Evolutionary conservation across 2,113 vertebrate species (phyloP), one percentile per base, ranked within the genome.

Genomic region (Pristiophorus japonicus): DNA sequence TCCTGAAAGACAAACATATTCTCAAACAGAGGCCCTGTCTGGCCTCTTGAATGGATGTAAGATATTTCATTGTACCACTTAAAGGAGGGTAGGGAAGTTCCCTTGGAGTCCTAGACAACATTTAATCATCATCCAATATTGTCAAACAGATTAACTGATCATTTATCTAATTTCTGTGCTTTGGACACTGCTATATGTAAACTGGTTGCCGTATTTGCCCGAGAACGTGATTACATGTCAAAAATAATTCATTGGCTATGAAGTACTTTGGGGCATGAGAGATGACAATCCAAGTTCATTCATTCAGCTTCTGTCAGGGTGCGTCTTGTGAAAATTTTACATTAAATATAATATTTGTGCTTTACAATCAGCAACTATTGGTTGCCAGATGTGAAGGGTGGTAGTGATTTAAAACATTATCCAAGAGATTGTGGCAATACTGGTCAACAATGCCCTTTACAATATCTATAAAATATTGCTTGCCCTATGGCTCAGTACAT

Each of bases 381-480:
- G 51, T 51, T 51, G 51, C 51, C 27, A 4, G 10, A 11, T 12
- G 30, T n/a, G 30, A n/a, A 1, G 51, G 18, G 22, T 87, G 4
- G 1, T 34, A 16, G 55, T n/a, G 34, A 90, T 87, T 55, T 27
- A 65, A 94, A 94, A 45, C 63, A 94, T 94, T 65, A 67, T 94
- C 7, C 42, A 22, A 24, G 8, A 12, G 63, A n/a, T n/a, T 62
- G 12, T 90, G 63, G 91, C 18, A 67, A 47, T 24, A 45, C 5
- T 94, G n/a, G 59, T 66, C 38, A 66, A 45, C 24, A 11, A 67
- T 65, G 22, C 10, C 5, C 38, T 67, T 94, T 45, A 24, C 65
- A 42, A 67, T 27, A 67, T 94, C 63, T 47, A 67, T 24, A 63
- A 93, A 93, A 42, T 93, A 93, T 93, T 93, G 90, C 16, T 63